Evolutionary conservation across 1,140 invertebrate genomes (phyloP).

Genomic region (Drosophila watanabei): DNA sequence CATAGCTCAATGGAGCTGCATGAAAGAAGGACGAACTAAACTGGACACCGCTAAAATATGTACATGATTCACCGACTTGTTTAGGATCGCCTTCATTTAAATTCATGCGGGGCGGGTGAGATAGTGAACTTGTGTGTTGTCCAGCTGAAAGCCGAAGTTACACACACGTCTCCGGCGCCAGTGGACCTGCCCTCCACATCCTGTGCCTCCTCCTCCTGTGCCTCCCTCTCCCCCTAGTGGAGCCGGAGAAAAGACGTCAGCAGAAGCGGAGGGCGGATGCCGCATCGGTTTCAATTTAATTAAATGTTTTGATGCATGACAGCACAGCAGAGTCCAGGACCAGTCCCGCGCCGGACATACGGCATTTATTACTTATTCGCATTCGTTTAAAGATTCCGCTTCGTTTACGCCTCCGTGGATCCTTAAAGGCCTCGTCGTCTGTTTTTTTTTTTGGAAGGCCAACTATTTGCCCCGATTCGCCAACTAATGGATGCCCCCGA

Average conservation of each 20-base stretch:
- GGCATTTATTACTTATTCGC: constrained; percentile 64
- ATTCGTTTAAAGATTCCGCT: constrained; percentile 69
- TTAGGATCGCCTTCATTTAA: constrained; percentile 71
- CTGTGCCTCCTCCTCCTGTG: background rate
- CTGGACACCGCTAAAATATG: constrained; percentile 66
- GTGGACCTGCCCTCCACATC: constrained; percentile 20
- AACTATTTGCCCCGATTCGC: constrained; percentile 48
- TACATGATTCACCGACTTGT: constrained; percentile 70
- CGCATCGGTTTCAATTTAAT: constrained; percentile 76
- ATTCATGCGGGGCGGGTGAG: constrained; percentile 59
- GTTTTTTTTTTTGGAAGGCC: constrained; percentile 25
- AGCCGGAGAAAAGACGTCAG: constrained; percentile 31
- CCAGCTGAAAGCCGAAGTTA: constrained; percentile 37
- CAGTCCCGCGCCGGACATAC: constrained; percentile 29
- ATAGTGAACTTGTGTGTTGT: constrained; percentile 35
- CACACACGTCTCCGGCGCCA: constrained; percentile 48
- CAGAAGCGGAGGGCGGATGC: constrained; percentile 33
- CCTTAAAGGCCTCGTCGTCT: constrained; percentile 20
- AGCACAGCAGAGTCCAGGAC: constrained; percentile 35
- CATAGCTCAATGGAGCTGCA: constrained; percentile 45
- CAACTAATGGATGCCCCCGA: constrained; percentile 18
- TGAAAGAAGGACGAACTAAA: constrained; percentile 34
- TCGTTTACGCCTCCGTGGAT: constrained; percentile 59
- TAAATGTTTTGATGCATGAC: constrained; percentile 84
- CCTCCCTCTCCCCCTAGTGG: background rate